Conservation (phyloP, 92 coral and sea anemone genomes). For the Hydrozoanthus gracilis region DNA sequence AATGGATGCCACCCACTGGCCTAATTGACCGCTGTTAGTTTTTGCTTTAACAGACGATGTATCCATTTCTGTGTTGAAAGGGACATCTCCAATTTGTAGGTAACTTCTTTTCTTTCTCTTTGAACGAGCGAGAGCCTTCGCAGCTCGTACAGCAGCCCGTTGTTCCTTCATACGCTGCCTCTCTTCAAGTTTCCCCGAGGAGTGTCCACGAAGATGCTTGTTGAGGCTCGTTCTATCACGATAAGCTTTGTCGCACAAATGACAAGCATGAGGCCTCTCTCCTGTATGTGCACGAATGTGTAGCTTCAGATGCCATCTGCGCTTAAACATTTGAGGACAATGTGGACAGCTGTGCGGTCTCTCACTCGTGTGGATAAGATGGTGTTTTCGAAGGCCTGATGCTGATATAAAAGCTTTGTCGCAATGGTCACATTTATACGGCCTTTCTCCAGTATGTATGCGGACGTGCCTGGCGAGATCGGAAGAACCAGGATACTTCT, state of each 20-base stretch:
- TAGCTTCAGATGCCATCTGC: constrained; percentile 29
- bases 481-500: constrained; percentile 35
- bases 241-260: constrained; percentile 37
- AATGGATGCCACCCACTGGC: not conserved
- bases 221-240: constrained; percentile 20
- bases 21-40: not conserved
- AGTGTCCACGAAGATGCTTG: constrained; percentile 39
- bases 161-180: constrained; percentile 41
- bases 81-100: not conserved
- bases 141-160: constrained; percentile 28
- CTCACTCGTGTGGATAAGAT: constrained; percentile 30
- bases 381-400: constrained; percentile 42
- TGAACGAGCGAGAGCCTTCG: constrained; percentile 26
- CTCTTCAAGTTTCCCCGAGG: constrained; percentile 29
- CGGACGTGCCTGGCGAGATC: constrained; percentile 44
- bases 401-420: constrained; percentile 20
- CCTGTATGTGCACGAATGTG: constrained; percentile 38
- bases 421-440: constrained; percentile 41
- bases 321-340: constrained; percentile 1
- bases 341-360: constrained; percentile 34
- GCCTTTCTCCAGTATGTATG: constrained; percentile 41
- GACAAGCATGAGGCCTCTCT: constrained; percentile 30
- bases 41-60: not conserved
- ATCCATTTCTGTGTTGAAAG: not conserved
- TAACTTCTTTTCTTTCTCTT: not conserved